phyloP scores from a whole-genome alignment of 2,797 vertebrate species.

The Cygnus olor region DNA sequence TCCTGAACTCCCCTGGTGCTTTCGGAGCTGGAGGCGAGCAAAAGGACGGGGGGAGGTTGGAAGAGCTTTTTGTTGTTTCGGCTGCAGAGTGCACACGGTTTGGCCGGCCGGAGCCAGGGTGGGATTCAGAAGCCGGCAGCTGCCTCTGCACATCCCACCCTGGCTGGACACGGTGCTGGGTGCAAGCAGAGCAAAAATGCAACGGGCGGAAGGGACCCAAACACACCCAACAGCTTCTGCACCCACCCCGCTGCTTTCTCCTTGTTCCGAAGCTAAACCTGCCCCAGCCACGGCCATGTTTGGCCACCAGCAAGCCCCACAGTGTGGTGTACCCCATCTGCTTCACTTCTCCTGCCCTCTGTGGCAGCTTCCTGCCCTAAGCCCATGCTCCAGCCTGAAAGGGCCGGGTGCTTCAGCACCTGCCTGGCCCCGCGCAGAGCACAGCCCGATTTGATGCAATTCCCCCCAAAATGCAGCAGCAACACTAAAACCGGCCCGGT shows the following conservation, averaged over 20 bases:
- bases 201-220: background rate
- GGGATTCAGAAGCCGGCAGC: background rate
- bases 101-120: background rate
- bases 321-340: background rate
- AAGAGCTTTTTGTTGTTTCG: background rate
- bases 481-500: background rate
- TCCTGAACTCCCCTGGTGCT: conserved; percentile 37
- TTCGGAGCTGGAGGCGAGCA: background rate
- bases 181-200: background rate
- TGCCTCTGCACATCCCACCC: background rate
- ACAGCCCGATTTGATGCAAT: background rate
- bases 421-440: background rate
- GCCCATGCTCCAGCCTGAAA: background rate
- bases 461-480: background rate
- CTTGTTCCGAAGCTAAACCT: background rate
- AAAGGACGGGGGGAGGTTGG: background rate
- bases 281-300: accelerated
- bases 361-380: background rate
- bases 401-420: background rate
- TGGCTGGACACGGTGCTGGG: background rate
- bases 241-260: accelerated
- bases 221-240: background rate
- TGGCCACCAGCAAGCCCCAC: accelerated
- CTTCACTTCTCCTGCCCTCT: background rate
- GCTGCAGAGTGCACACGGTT: background rate